phyloP scores from a whole-genome alignment of 2,113 vertebrate species.

The Sciurus niger region DNA sequence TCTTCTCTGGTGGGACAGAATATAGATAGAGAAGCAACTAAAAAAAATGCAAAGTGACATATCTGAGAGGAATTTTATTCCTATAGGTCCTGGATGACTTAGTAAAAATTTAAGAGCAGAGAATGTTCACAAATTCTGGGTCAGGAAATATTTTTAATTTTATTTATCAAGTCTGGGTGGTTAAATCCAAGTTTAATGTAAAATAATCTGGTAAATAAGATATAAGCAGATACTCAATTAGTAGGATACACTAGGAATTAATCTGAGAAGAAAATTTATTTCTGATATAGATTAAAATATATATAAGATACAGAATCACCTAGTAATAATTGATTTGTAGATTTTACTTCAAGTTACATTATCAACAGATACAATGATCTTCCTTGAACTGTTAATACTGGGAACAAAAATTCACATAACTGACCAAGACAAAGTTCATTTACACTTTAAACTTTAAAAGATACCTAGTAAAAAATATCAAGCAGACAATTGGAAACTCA shows the following conservation, averaged over 20 bases:
- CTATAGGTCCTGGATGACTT: background rate
- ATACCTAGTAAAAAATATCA: background rate
- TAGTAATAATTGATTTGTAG: background rate
- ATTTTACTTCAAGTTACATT: conserved; percentile 2
- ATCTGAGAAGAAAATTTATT: background rate
- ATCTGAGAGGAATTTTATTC: background rate
- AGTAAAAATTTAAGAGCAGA: background rate
- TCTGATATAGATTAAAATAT: background rate
- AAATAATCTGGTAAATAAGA: background rate
- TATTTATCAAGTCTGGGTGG: background rate
- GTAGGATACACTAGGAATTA: background rate
- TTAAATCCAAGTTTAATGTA: background rate
- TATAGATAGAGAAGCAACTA: background rate
- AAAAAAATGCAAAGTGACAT: background rate
- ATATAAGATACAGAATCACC: background rate
- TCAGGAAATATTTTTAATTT: background rate
- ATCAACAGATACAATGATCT: background rate
- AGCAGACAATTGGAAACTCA: background rate
- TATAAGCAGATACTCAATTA: too few species aligned
- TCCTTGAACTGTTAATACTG: background rate
- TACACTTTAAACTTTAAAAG: background rate
- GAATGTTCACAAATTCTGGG: background rate
- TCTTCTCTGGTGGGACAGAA: background rate
- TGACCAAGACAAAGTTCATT: background rate
- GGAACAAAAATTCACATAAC: background rate